Conservation (phyloP, 2,113 vertebrate genomes). For the Forbesichthys papilliferus region DNA sequence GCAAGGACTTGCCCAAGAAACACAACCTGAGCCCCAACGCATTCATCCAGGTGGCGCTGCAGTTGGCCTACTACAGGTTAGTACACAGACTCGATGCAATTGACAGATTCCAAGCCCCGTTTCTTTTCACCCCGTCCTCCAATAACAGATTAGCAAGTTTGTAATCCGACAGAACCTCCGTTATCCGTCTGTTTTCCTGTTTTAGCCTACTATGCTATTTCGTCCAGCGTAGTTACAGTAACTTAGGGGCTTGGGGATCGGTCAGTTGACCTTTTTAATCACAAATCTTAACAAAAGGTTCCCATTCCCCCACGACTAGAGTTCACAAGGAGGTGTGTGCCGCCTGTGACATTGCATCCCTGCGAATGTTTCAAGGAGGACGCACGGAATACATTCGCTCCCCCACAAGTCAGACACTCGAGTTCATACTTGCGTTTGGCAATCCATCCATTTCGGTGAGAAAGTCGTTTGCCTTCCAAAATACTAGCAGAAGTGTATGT, state of each 20-base stretch:
- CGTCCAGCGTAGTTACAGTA: too few species aligned
- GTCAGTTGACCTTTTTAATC: too few species aligned
- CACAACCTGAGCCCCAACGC: conserved; percentile 78
- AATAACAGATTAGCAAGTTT: too few species aligned
- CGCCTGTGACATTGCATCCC: conserved; percentile 77
- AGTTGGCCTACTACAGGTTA: conserved; percentile 83
- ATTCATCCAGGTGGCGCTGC: conserved; percentile 82
- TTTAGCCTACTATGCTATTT: too few species aligned
- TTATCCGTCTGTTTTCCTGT: too few species aligned
- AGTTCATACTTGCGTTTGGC: conserved; percentile 74
- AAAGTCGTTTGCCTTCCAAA: not conserved
- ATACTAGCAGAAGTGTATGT: not conserved
- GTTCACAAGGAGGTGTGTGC: conserved; percentile 78
- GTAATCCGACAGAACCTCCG: too few species aligned
- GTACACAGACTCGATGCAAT: too few species aligned
- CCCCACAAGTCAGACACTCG: conserved; percentile 73
- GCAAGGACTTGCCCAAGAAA: conserved; percentile 78
- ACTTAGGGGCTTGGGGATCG: too few species aligned
- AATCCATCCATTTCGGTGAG: conserved; percentile 70
- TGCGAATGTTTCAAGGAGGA: conserved; percentile 79
- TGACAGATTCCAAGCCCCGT: too few species aligned
- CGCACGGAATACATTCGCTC: conserved; percentile 82
- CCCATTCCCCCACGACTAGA: conserved; percentile 42
- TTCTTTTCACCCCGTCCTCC: too few species aligned
- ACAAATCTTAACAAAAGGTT: not conserved